These are phyloP conservation scores for Sycobia sp. DNA, from an alignment of 1,140 invertebrate genomes.

Conservation along the genomic window DNA sequence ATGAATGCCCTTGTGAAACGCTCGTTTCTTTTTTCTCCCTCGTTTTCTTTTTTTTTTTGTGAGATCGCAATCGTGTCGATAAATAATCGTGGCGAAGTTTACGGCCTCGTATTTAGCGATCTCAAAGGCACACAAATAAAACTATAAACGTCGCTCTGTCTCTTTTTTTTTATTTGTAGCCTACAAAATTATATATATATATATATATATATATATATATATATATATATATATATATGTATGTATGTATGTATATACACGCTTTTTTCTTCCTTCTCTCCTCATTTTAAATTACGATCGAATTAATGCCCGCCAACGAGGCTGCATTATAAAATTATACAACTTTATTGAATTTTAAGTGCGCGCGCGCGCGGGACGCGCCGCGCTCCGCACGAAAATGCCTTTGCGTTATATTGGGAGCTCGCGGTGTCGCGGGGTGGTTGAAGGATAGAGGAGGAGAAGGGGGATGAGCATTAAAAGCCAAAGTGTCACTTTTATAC, in stretches of 20 bases:
- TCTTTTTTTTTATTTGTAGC: no score
- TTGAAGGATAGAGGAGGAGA: no score
- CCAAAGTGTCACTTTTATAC: slow-evolving; percentile 22
- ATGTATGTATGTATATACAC: no score
- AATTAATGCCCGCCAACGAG: slow-evolving; percentile 13
- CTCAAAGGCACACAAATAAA: neutral
- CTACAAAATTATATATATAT: no score
- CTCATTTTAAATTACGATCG: neutral
- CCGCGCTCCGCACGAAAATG: neutral
- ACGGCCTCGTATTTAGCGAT: neutral
- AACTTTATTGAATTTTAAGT: slow-evolving; percentile 31
- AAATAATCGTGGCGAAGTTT: slow-evolving; percentile 13
- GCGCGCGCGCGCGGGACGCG: neutral
- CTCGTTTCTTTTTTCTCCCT: no score
- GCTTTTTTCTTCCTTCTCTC: no score
- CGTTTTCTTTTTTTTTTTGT: no score
- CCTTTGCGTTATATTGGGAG: neutral
- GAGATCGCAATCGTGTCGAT: slow-evolving; percentile 10
- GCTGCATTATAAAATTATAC: slow-evolving; percentile 18
- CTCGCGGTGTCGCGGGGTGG: no score
- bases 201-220: no score
- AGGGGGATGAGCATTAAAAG: slow-evolving; percentile 21
- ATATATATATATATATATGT: no score
- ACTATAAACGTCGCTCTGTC: slow-evolving; percentile 4
- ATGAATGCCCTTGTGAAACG: neutral